Evolutionary conservation across 2,888 invertebrate species (phyloP).

Genomic region (Netelia fuscicornis): DNA sequence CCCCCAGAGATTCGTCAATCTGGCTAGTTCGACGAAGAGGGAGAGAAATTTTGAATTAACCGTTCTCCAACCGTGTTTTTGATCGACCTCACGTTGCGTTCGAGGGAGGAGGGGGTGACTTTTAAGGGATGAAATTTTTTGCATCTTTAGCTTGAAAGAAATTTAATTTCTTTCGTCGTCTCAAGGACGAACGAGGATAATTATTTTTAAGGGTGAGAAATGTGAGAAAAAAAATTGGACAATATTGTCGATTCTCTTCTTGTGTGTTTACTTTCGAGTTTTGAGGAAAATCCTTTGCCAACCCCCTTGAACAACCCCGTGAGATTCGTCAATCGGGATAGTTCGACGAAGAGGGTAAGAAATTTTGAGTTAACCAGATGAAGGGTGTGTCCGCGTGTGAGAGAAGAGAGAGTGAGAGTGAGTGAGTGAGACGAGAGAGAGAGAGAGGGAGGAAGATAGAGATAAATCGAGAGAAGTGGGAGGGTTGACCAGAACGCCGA

Average conservation of each 20-base stretch:
- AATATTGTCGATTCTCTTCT: neutral
- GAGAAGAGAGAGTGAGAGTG: slow-evolving; percentile 52
- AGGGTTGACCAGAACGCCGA: slow-evolving; percentile 62
- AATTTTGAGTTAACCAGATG: slow-evolving; percentile 51
- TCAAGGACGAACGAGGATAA: neutral
- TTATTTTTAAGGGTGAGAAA: neutral
- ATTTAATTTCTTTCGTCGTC: neutral
- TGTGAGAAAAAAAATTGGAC: neutral
- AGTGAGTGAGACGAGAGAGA: slow-evolving; percentile 54
- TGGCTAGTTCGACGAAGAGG: slow-evolving; percentile 49
- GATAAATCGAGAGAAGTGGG: slow-evolving; percentile 63
- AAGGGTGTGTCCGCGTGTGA: slow-evolving; percentile 66
- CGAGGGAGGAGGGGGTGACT: neutral
- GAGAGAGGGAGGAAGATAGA: slow-evolving; percentile 60
- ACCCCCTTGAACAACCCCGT: neutral
- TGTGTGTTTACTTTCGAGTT: neutral
- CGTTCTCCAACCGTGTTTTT: neutral
- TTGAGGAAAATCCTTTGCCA: neutral
- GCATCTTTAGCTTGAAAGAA: neutral
- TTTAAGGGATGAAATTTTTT: neutral
- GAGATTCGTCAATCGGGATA: slow-evolving; percentile 33
- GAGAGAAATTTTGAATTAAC: slow-evolving; percentile 44
- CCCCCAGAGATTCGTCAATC: slow-evolving; percentile 17
- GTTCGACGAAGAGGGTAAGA: slow-evolving; percentile 50
- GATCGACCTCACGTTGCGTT: neutral